Percentiles rank a stretch among this genome's conserved stretches.
These are phyloP conservation scores for Phragmatobia fuliginosa DNA, from an alignment of 2,888 invertebrate genomes.

Conservation along the genomic window DNA sequence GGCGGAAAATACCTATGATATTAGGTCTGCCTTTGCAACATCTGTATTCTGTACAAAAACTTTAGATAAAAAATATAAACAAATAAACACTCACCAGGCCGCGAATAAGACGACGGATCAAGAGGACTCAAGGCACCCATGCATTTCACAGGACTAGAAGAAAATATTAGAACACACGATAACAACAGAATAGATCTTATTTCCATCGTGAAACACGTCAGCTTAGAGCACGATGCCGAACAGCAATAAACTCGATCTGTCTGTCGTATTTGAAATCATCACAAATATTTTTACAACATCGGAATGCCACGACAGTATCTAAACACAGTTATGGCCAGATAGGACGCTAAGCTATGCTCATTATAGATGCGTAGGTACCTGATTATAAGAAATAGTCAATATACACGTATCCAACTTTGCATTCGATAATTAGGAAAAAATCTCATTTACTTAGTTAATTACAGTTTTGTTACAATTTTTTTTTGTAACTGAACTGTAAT, in stretches of 20 bases:
- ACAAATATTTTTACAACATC: neutral
- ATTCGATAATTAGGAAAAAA: no score
- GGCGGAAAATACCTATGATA: no score
- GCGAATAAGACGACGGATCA: slow-evolving; percentile 94
- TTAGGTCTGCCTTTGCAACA: no score
- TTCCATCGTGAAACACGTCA: slow-evolving; percentile 41
- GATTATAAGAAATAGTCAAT: no score
- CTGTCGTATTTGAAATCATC: neutral
- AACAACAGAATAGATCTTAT: slow-evolving; percentile 28
- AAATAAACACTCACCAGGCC: slow-evolving; percentile 87
- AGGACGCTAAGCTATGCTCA: neutral
- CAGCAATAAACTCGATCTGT: slow-evolving; percentile 20
- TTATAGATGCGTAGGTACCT: no score
- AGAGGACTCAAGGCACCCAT: slow-evolving; percentile 88
- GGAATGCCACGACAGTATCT: neutral
- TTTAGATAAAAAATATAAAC: neutral
- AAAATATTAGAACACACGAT: slow-evolving; percentile 52
- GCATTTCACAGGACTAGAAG: slow-evolving; percentile 66
- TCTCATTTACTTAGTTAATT: no score
- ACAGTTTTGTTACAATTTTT: no score
- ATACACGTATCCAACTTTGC: no score
- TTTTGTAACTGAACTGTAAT: no score
- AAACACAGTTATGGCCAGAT: neutral
- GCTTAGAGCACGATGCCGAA: slow-evolving; percentile 12
- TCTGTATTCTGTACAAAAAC: no score